Percentiles rank a stretch among this genome's conserved stretches.
Conservation (phyloP, 2,797 vertebrate species). For the Lates japonicus region DNA sequence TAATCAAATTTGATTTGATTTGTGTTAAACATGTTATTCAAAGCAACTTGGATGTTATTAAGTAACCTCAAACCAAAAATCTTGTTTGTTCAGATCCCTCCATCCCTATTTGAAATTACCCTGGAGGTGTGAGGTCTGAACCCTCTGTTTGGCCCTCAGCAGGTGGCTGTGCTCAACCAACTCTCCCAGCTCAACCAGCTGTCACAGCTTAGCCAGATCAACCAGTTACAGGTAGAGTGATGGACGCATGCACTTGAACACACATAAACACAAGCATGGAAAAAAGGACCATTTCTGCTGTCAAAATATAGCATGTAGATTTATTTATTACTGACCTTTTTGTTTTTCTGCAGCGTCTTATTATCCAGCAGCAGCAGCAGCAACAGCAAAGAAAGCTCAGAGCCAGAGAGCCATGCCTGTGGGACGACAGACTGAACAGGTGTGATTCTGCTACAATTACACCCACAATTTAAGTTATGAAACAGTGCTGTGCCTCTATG, state of each 20-base stretch:
- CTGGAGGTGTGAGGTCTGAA: conserved; percentile 94
- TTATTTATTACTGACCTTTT: background rate
- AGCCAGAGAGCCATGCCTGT: conserved; percentile 92
- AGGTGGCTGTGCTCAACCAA: conserved; percentile 98
- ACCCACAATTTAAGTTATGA: background rate
- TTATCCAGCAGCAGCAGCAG: conserved; percentile 90
- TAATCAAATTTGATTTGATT: background rate
- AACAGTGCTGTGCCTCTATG: background rate
- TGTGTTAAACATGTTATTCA: background rate
- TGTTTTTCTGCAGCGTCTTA: conserved; percentile 87
- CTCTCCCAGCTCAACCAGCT: conserved; percentile 97
- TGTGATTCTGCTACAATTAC: conserved; percentile 15
- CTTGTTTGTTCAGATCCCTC: conserved; percentile 88
- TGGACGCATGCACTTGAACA: background rate
- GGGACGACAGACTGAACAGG: conserved; percentile 90
- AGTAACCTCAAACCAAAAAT: background rate
- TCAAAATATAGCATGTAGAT: background rate
- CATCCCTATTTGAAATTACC: conserved; percentile 98
- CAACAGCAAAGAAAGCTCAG: conserved; percentile 92
- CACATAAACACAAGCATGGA: background rate
- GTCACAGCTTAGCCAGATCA: conserved; percentile 92
- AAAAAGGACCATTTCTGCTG: background rate
- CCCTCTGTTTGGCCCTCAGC: conserved; percentile 95
- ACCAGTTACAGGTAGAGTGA: conserved; percentile 91
- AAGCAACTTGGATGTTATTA: background rate